Evolutionary conservation across 2,888 invertebrate species (phyloP), one percentile per base, ranked within the genome.

Genomic region (Isoperla grammatica): DNA sequence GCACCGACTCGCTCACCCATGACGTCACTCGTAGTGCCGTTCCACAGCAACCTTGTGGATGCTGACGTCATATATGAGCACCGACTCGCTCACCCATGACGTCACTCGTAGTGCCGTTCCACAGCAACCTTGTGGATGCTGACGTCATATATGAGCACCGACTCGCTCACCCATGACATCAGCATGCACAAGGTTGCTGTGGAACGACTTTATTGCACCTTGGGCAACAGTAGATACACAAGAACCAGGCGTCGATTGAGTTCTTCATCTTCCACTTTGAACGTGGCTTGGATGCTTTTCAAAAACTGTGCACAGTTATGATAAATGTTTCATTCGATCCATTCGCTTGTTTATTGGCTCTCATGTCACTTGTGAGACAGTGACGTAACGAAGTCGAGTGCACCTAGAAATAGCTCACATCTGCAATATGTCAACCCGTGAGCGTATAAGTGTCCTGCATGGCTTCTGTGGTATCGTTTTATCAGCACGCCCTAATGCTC

Each of bases 371-470:
- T 53, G 53, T 37, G 23, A 48, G 46, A 23, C 20, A n/a, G 57
- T 53, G 53, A 53, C 53, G 53, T 53, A 37, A 53, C 17, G n/a
- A 8, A 9, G 29, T 50, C 37, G 37, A 53, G 37, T 53, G 53
- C 15, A 17, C 15, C 56, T 60, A 23, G 55, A 60, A 60, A 60
- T 60, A 60, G 60, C 40, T 12, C n/a, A 20, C 55, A 48, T 60
- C 56, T 60, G 60, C 40, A 55, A 17, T 49, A 19, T 60, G 56
- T 56, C 60, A 60, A 50, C 58, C 37, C 2, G 13, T 39, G n/a
- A n/a, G 17, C 20, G 37, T 23, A n/a, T 40, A 12, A 42, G 35
- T 53, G 53, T 37, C 53, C 39, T 19, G 17, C 39, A 12, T 37
- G 1, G 15, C 17, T 11, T 2, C 13, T 15, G 15, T 37, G 53